These are phyloP conservation scores for Teleiodes luculella DNA, from an alignment of 2,888 invertebrate species.

Conservation along the genomic window DNA sequence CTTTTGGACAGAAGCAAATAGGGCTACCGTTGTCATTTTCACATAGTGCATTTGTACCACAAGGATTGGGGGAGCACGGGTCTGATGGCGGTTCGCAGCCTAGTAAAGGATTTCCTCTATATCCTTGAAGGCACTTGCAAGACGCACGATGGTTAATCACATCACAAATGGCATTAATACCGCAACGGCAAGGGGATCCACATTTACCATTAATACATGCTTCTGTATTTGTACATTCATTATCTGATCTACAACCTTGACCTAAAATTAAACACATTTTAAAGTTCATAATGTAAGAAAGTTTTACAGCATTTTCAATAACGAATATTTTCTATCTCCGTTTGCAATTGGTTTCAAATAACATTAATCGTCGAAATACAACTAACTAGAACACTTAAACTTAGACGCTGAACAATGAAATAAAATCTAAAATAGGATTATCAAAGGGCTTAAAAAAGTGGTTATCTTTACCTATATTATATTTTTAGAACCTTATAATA, in stretches of 20 bases:
- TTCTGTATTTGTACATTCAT: conserved; percentile 85
- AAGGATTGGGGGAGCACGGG: conserved; percentile 91
- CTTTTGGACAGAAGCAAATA: conserved; percentile 93
- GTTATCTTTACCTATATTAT: too few species aligned
- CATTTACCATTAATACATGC: conserved; percentile 89
- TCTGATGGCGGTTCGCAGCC: conserved; percentile 86
- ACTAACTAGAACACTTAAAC: too few species aligned
- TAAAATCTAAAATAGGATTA: too few species aligned
- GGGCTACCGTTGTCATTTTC: conserved; percentile 91
- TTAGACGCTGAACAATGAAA: too few species aligned
- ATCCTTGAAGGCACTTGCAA: conserved; percentile 91
- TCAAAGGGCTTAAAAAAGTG: too few species aligned
- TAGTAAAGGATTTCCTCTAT: conserved; percentile 85
- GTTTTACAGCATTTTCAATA: too few species aligned
- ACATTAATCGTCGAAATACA: too few species aligned
- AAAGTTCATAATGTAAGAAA: too few species aligned
- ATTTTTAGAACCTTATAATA: too few species aligned
- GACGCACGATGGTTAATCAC: conserved; percentile 87
- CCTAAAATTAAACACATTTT: conserved; percentile 49
- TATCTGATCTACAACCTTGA: conserved; percentile 84
- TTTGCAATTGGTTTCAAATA: too few species aligned
- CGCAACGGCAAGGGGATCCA: conserved; percentile 87
- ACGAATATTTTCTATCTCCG: too few species aligned
- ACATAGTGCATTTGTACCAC: conserved; percentile 90
- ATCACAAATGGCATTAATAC: conserved; percentile 88